These are phyloP conservation scores for Cephus spinipes DNA, from an alignment of 2,888 invertebrate genomes.

Conservation along the genomic window DNA sequence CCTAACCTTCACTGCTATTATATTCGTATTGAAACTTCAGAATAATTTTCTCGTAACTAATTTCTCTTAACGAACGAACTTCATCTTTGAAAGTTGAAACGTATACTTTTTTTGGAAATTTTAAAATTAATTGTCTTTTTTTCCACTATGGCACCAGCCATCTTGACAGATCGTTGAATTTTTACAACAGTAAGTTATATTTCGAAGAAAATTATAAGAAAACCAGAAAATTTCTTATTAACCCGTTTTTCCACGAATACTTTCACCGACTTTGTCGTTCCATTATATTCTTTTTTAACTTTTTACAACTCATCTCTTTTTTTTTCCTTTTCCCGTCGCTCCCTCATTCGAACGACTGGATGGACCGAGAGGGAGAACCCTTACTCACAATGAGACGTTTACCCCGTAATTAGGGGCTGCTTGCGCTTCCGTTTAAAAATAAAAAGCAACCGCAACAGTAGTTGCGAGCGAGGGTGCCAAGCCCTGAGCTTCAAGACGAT, in stretches of 20 bases:
- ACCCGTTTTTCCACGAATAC: conserved; percentile 11
- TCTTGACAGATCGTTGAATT: not conserved
- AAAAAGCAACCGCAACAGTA: conserved; percentile 4
- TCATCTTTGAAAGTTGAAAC: not conserved
- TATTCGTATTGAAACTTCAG: not conserved
- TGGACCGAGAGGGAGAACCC: not conserved
- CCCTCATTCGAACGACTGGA: not conserved
- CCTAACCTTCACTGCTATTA: not conserved
- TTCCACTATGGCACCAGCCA: not conserved
- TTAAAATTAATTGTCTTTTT: not conserved
- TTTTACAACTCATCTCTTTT: not conserved
- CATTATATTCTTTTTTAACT: not conserved
- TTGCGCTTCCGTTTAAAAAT: conserved; percentile 19
- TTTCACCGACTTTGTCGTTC: not conserved
- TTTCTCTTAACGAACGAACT: not conserved
- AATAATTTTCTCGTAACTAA: not conserved
- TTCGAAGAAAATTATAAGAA: not conserved
- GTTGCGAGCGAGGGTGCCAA: not conserved
- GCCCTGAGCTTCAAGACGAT: conserved; percentile 14
- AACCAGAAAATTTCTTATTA: conserved; percentile 15
- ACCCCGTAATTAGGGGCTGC: conserved; percentile 23
- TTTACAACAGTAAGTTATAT: not conserved
- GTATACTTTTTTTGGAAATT: not conserved
- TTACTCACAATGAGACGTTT: conserved; percentile 13
- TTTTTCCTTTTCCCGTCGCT: not conserved